phyloP scores from a whole-genome alignment of 2,888 invertebrate genomes.

The Troilus luridus region DNA sequence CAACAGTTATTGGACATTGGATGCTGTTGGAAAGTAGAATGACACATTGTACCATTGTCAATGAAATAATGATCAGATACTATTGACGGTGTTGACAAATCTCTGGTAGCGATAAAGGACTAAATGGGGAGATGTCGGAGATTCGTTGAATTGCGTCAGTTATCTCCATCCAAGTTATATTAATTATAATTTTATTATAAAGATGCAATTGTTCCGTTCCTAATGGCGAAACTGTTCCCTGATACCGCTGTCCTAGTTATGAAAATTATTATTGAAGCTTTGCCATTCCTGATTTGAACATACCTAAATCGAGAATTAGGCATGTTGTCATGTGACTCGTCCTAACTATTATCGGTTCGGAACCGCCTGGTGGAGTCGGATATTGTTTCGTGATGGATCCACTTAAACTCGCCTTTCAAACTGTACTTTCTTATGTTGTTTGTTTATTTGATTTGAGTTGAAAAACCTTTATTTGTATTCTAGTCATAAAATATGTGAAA shows the following conservation, averaged over 20 bases:
- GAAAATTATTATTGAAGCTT: background rate
- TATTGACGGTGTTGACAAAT: slow-evolving; percentile 41
- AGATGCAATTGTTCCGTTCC: background rate
- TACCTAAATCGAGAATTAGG: too few species aligned
- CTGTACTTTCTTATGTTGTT: too few species aligned
- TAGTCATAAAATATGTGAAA: too few species aligned
- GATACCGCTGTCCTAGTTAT: background rate
- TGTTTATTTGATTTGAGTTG: too few species aligned
- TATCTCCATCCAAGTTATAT: background rate
- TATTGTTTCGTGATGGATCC: too few species aligned
- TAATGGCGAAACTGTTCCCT: slow-evolving; percentile 5
- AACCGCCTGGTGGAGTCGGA: too few species aligned
- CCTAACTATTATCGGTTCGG: too few species aligned
- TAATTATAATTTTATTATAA: slow-evolving; percentile 35
- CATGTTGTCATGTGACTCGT: too few species aligned
- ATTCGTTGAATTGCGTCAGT: slow-evolving; percentile 46
- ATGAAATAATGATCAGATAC: slow-evolving; percentile 47
- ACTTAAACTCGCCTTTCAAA: too few species aligned
- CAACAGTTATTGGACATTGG: slow-evolving; percentile 7
- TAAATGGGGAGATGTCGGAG: slow-evolving; percentile 37
- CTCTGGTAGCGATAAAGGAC: slow-evolving; percentile 30
- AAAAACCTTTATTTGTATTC: too few species aligned
- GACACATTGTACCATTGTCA: slow-evolving; percentile 48
- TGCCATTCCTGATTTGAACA: background rate
- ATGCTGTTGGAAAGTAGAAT: slow-evolving; percentile 44